phyloP scores from a whole-genome alignment of 2,888 invertebrate species.

The Xanthia icteritia region DNA sequence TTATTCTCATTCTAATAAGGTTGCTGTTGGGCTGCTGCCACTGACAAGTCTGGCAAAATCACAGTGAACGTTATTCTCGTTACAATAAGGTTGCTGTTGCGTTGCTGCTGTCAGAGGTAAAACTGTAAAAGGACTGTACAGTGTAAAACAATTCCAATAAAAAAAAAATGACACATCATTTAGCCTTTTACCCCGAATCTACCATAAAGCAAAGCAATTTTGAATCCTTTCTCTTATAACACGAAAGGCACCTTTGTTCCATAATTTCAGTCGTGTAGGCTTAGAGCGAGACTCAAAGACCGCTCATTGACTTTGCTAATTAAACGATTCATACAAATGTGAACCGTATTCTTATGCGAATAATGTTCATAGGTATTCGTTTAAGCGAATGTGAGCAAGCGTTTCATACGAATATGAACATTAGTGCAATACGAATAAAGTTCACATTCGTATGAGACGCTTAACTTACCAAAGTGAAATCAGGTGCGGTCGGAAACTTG shows the following conservation, averaged over 20 bases:
- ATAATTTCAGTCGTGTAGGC: neutral
- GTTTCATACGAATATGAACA: neutral
- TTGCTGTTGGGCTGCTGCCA: no score
- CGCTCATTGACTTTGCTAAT: neutral
- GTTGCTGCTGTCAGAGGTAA: neutral
- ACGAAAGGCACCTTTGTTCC: neutral
- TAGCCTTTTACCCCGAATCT: neutral
- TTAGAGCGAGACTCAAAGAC: neutral
- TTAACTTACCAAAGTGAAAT: neutral
- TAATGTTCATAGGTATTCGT: neutral
- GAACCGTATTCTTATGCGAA: neutral
- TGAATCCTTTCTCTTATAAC: neutral
- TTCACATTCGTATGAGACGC: neutral
- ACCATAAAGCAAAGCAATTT: neutral
- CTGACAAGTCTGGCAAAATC: neutral
- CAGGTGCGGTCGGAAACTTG: neutral
- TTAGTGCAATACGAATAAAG: accelerated
- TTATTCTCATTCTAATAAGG: neutral
- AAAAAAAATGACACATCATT: no score
- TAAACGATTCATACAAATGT: neutral
- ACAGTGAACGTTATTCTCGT: neutral
- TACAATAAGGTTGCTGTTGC: neutral
- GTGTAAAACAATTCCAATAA: neutral
- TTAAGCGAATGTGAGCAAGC: neutral
- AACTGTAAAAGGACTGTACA: neutral